Conservation (phyloP, 2,888 invertebrate genomes). For the Drosophila neonasuta region DNA sequence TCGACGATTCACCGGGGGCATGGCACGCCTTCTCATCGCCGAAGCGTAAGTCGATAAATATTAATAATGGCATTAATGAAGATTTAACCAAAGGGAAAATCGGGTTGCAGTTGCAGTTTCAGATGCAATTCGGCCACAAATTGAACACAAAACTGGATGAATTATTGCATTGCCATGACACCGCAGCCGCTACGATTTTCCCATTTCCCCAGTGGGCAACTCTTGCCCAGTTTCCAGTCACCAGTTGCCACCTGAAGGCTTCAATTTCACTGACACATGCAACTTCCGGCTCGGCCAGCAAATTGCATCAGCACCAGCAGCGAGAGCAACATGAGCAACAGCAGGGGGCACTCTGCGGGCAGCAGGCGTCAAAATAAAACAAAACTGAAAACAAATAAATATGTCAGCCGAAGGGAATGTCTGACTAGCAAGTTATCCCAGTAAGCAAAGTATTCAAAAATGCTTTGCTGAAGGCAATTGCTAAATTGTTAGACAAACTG, state of each 20-base stretch:
- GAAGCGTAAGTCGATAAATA: constrained; percentile 72
- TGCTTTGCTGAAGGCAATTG: too few relatives aligned
- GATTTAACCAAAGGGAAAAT: constrained; percentile 63
- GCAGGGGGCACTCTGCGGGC: constrained; percentile 50
- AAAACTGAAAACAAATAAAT: constrained; percentile 7
- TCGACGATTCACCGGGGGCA: not conserved
- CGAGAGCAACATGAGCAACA: not conserved
- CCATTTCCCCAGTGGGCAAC: constrained; percentile 6
- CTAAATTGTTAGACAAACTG: too few relatives aligned
- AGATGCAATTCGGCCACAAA: constrained; percentile 18
- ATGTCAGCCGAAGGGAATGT: not conserved
- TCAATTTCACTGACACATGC: constrained; percentile 69
- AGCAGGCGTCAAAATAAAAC: constrained; percentile 37
- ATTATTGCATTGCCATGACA: constrained; percentile 48
- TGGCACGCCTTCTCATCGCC: not conserved
- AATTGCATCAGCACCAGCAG: constrained; percentile 65
- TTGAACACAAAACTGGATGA: constrained; percentile 46
- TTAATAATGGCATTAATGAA: constrained; percentile 79
- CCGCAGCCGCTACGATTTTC: constrained; percentile 6
- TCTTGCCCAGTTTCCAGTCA: constrained; percentile 10
- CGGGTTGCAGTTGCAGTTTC: not conserved
- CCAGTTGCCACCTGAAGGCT: constrained; percentile 31
- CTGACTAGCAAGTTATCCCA: constrained; percentile 7
- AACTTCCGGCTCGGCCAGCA: constrained; percentile 71
- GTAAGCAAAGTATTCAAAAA: not conserved